Conservation (phyloP, 2,888 invertebrate species). For the Rotaria socialis region DNA sequence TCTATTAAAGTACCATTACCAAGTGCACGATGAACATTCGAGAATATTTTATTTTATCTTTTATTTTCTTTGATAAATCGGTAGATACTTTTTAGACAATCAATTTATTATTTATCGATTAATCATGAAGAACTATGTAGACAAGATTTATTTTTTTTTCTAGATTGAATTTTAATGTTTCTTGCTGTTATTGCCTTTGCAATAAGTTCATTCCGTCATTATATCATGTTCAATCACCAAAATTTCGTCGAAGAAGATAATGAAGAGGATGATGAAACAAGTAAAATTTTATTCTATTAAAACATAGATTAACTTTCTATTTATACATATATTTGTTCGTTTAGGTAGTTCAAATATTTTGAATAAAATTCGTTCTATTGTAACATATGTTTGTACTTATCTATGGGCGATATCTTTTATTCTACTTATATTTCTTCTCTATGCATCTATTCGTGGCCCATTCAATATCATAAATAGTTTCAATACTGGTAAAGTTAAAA, state of each 20-base stretch:
- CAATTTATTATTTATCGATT: background rate
- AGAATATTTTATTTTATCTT: background rate
- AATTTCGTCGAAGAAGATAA: constrained; percentile 16
- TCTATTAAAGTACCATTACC: background rate
- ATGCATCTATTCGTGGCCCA: constrained; percentile 26
- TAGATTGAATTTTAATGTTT: background rate
- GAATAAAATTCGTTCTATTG: constrained; percentile 12
- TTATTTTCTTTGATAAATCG: background rate
- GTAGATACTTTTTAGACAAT: background rate
- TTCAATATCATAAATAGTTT: background rate
- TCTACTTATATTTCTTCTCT: constrained; percentile 9
- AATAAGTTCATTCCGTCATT: constrained; percentile 54
- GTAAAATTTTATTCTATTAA: background rate
- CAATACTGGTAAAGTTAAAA: background rate
- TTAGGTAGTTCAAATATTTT: background rate
- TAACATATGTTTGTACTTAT: constrained; percentile 21
- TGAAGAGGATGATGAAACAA: constrained; percentile 13
- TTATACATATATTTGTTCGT: background rate
- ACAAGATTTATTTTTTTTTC: background rate
- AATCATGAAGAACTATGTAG: no score
- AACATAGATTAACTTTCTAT: background rate
- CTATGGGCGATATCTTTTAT: constrained; percentile 8
- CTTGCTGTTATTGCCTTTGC: constrained; percentile 56
- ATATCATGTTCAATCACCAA: background rate
- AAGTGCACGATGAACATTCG: constrained; percentile 48